A percentile compares a stretch with the other conserved stretches of the same genome.
phyloP scores from a whole-genome alignment of 2,888 invertebrate genomes.

The Cephus pulcher region DNA sequence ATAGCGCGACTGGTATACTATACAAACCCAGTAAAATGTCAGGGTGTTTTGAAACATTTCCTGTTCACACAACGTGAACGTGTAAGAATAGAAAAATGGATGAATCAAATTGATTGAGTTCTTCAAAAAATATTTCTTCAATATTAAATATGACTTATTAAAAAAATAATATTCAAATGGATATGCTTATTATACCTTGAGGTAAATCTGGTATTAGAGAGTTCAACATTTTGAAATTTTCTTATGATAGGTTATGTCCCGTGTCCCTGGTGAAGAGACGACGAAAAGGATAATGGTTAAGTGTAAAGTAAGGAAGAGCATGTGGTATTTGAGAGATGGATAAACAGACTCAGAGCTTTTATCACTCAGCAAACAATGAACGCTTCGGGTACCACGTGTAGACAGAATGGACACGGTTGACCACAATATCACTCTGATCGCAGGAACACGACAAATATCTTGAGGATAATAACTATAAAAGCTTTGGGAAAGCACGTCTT shows the following conservation, averaged over 20 bases:
- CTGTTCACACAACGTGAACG: not conserved
- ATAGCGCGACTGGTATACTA: conserved; percentile 1
- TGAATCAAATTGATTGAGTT: not conserved
- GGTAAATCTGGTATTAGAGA: too few species aligned
- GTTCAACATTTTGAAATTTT: not conserved
- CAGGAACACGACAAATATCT: conserved; percentile 50
- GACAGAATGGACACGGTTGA: conserved; percentile 11
- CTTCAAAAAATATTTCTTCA: not conserved
- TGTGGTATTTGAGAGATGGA: conserved; percentile 41
- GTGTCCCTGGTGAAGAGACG: not conserved
- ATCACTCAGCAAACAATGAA: conserved; percentile 58
- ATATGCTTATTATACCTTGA: too few species aligned
- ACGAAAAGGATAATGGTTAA: not conserved
- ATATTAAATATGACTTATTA: not conserved
- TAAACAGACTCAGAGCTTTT: conserved; percentile 59
- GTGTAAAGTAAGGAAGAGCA: not conserved
- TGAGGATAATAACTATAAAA: conserved; percentile 62
- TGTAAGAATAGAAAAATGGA: not conserved
- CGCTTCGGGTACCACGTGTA: not conserved
- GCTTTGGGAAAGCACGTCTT: conserved; percentile 39
- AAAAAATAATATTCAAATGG: too few species aligned
- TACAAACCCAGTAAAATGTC: not conserved
- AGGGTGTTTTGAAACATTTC: not conserved
- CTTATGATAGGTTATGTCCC: not conserved
- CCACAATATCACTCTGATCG: conserved; percentile 42